These are phyloP conservation scores for Rhinatrema bivittatum DNA, from an alignment of 2,797 vertebrate species.

Conservation along the genomic window DNA sequence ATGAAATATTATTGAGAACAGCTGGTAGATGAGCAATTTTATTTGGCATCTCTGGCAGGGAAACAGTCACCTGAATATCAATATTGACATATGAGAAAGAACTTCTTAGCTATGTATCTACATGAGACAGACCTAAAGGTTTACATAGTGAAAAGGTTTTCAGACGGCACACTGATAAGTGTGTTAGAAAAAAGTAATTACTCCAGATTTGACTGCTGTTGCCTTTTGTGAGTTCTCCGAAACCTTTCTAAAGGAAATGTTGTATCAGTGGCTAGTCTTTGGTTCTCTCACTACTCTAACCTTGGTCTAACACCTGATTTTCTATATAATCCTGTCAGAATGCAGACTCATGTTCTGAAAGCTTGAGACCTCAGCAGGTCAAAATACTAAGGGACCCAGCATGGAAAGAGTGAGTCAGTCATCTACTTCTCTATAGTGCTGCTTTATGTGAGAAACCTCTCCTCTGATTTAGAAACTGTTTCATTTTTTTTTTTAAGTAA, in stretches of 20 bases:
- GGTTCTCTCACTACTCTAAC: not conserved
- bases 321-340: not conserved
- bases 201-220: constrained; percentile 1
- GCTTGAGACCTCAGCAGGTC: not conserved
- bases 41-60: constrained; percentile 19
- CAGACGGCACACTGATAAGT: not conserved
- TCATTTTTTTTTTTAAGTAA: no score
- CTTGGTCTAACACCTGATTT: not conserved
- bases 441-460: not conserved
- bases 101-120: constrained; percentile 13
- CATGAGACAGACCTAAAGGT: constrained; percentile 6
- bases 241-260: constrained; percentile 10
- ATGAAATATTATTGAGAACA: constrained; percentile 12
- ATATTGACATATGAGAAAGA: constrained; percentile 30
- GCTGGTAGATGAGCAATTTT: constrained; percentile 11
- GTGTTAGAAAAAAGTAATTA: not conserved
- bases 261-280: not conserved
- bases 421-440: not conserved
- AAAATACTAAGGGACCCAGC: not conserved
- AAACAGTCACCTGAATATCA: constrained; percentile 10
- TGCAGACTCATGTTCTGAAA: not conserved
- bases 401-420: not conserved
- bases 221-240: not conserved
- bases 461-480: no score
- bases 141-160: constrained; percentile 2